phyloP scores from a whole-genome alignment of 2,888 invertebrate species.

The Sphaeridia pumilis region DNA sequence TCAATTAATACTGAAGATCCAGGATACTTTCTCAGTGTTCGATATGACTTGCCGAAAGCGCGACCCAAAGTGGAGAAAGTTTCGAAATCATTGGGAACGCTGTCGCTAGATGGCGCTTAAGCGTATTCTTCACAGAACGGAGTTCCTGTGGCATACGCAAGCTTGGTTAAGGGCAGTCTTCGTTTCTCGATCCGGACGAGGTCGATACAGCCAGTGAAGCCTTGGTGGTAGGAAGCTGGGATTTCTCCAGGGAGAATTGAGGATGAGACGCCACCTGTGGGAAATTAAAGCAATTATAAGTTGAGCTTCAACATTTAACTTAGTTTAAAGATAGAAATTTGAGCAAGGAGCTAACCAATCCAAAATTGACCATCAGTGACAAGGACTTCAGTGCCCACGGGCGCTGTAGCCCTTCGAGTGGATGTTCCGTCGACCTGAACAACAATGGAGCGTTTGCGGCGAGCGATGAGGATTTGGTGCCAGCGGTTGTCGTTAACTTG shows the following conservation, averaged over 20 bases:
- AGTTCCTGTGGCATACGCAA: constrained; percentile 30
- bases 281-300: neutral
- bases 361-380: constrained; percentile 64
- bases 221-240: constrained; percentile 56
- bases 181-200: constrained; percentile 48
- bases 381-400: constrained; percentile 55
- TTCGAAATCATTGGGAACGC: no score
- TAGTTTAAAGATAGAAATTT: neutral
- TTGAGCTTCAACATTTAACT: neutral
- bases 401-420: constrained; percentile 54
- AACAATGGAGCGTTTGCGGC: constrained; percentile 57
- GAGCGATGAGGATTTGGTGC: constrained; percentile 59
- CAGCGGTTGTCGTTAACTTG: constrained; percentile 57
- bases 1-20: no score
- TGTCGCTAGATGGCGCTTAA: no score
- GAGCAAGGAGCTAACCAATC: constrained; percentile 56
- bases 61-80: no score
- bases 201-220: constrained; percentile 61
- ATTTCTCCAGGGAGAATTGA: constrained; percentile 52
- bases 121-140: constrained; percentile 30
- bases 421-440: constrained; percentile 57
- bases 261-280: constrained; percentile 56
- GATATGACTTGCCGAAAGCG: no score
- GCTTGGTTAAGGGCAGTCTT: constrained; percentile 36
- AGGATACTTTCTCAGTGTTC: no score